Evolutionary conservation across 2,888 invertebrate species (phyloP).

Genomic region (Phengaris alcon): DNA sequence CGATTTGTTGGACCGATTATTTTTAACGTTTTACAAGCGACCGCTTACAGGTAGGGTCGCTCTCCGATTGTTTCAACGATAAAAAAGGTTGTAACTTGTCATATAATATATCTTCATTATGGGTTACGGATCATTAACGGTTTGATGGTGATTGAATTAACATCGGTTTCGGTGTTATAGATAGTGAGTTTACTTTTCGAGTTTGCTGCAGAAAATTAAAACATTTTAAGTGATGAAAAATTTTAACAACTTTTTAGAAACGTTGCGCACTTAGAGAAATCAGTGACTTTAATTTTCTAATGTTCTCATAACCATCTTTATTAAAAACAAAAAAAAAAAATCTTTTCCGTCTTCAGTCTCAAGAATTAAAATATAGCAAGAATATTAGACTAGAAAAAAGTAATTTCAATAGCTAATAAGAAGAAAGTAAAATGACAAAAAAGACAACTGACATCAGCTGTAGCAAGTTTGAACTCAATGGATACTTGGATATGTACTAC

Average conservation of each 20-base stretch:
- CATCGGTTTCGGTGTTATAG: conserved; percentile 18
- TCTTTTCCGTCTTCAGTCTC: neutral
- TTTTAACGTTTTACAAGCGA: conserved; percentile 49
- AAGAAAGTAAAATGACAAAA: neutral
- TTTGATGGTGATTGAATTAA: conserved; percentile 26
- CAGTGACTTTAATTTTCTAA: too few species aligned
- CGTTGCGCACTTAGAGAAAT: neutral
- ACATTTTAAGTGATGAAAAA: neutral
- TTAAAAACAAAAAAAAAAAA: too few species aligned
- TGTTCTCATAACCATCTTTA: too few species aligned
- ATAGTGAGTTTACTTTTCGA: neutral
- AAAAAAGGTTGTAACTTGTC: conserved; percentile 28
- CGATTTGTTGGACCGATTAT: conserved; percentile 71
- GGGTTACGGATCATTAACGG: conserved; percentile 28
- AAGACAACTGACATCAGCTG: neutral
- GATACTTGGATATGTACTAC: neutral
- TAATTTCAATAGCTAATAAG: neutral
- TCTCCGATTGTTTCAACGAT: conserved; percentile 53
- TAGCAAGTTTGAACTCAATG: neutral
- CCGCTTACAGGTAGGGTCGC: conserved; percentile 51
- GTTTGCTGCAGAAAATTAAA: neutral
- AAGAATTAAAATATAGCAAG: neutral
- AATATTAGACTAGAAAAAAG: neutral
- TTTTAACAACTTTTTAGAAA: neutral
- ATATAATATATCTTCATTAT: conserved; percentile 31